phyloP scores from a whole-genome alignment of 2,888 invertebrate species.

The Drepanosiphum platanoidis region DNA sequence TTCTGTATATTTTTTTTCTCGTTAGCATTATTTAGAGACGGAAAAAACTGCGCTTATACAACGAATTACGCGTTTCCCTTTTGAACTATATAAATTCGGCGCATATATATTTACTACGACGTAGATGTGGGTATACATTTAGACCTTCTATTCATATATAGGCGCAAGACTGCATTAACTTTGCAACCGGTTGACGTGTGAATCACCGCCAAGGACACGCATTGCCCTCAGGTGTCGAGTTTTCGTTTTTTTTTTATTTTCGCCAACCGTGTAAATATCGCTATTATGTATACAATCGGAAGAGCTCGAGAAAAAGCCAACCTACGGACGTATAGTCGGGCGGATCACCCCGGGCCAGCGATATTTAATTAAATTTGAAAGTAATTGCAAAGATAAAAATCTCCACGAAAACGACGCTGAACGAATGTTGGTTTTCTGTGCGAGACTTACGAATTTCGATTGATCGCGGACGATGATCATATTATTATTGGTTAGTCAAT shows the following conservation, averaged over 20 bases:
- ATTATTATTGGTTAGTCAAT: no score
- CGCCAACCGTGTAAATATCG: not conserved
- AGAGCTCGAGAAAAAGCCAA: not conserved
- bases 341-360: not conserved
- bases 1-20: not conserved
- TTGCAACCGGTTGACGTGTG: slow-evolving; percentile 18
- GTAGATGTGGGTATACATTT: not conserved
- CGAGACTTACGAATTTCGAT: no score
- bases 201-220: not conserved
- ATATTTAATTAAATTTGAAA: not conserved
- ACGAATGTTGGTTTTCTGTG: no score
- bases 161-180: slow-evolving; percentile 8
- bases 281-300: not conserved
- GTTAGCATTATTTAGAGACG: not conserved
- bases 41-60: slow-evolving; percentile 30
- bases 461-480: no score
- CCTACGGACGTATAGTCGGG: not conserved
- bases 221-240: not conserved
- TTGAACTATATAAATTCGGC: not conserved
- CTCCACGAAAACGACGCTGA: no score
- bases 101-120: slow-evolving; percentile 4
- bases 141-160: not conserved
- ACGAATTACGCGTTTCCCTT: not conserved
- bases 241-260: not conserved
- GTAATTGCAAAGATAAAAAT: no score